Base-by-base conservation (phyloP, 2,113 vertebrate genomes). In the Anarrhichthys ocellatus region DNA sequence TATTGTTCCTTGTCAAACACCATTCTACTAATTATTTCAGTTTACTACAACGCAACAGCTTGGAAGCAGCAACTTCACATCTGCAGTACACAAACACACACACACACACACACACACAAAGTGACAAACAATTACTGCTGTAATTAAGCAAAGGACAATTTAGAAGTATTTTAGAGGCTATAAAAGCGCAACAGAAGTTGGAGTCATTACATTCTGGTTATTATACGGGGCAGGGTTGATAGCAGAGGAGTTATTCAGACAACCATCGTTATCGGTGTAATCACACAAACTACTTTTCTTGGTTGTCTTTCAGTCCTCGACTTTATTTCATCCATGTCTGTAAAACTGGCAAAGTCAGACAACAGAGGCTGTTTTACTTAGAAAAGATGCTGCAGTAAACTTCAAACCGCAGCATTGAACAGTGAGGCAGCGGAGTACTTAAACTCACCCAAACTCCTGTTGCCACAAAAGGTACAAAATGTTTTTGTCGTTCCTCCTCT, bases 131-230 rank as follows among this genome's bases (percentile, higher is more conserved):
- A 72, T 84, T 85, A 86, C 70, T 46, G 32, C 66, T 76, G 73
- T 70, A 73, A 88, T 92, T 73, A 86, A 78, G 56, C 69, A 80
- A 76, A 71, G 76, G 73, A 85, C 40, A 40, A 83, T 91, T 86
- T 67, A 42, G 85, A 91, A 89, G 77, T 86, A 61, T 83, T 84
- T 84, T 78, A 61, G 48, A 86, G 68, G 74, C 81, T 40, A 38
- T 85, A 70, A 85, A 83, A 77, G 36, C 80, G 61, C 77, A 79
- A 54, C 44, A 72, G 74, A 83, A 83, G 74, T 81, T 88, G 52
- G 46, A 87, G 69, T 74, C 77, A 80, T 83, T 83, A 76, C 75
- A 58, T 61, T 81, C 14, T 71, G n/a, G 14, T 76, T 65, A 76
- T 84, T 78, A 62, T 48, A 66, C 29, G 36, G 78, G 61, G 59